Conservation (phyloP, 2,797 vertebrate species). For the Enteromius fasciolatus region DNA sequence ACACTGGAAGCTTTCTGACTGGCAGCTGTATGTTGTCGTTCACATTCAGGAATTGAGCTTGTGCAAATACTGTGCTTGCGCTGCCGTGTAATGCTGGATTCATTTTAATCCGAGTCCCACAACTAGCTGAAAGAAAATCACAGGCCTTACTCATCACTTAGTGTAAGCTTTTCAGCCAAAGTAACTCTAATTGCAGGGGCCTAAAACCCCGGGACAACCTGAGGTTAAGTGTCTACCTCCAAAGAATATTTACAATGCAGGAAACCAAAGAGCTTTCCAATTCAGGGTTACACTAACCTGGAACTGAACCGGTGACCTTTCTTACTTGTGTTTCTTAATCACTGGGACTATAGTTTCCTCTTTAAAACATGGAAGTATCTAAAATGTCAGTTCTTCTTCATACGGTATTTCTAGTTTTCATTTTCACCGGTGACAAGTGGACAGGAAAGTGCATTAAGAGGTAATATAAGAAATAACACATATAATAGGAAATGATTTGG, state of each 20-base stretch:
- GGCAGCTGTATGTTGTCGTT: not conserved
- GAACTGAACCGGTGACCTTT: slow-evolving; percentile 17
- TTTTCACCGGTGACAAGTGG: not conserved
- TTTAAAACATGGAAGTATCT: slow-evolving; percentile 19
- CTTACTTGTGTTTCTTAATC: not conserved
- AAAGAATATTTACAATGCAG: slow-evolving; percentile 9
- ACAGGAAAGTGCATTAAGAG: not conserved
- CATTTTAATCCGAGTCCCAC: not conserved
- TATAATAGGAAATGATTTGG: not conserved
- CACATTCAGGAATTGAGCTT: slow-evolving; percentile 30
- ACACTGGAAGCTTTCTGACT: slow-evolving; percentile 1
- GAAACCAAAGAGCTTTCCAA: slow-evolving; percentile 12
- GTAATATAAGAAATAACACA: not conserved
- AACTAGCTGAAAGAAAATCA: slow-evolving; percentile 28
- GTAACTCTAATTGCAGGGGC: slow-evolving; percentile 18
- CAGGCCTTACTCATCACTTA: slow-evolving; percentile 23
- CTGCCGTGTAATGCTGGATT: not conserved
- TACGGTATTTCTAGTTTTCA: not conserved
- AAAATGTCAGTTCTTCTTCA: not conserved
- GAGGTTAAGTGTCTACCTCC: slow-evolving; percentile 27
- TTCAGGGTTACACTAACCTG: slow-evolving; percentile 8
- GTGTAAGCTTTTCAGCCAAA: slow-evolving; percentile 13
- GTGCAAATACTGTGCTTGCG: slow-evolving; percentile 11
- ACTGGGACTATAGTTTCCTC: not conserved
- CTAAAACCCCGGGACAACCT: slow-evolving; percentile 8